Evolutionary conservation across 1,140 invertebrate species (phyloP).

Genomic region (Pseudobourletiella spinata): DNA sequence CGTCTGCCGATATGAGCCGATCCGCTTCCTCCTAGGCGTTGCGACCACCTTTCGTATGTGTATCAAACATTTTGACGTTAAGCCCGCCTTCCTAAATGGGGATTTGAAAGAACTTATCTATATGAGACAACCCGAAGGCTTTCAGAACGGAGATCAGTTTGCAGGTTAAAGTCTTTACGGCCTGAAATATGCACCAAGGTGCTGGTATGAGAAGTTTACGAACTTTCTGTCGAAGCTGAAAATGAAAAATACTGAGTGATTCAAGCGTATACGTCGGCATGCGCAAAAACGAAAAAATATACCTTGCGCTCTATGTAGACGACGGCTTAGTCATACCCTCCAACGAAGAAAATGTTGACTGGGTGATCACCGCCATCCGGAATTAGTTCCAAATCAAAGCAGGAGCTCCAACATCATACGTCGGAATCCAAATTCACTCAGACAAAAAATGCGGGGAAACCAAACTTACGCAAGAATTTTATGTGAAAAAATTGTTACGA

Average conservation of each 20-base stretch:
- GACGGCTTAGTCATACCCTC: too few species aligned
- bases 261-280: too few species aligned
- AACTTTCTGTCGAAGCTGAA: too few species aligned
- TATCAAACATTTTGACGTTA: slow-evolving; percentile 39
- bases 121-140: slow-evolving; percentile 41
- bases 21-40: slow-evolving; percentile 40
- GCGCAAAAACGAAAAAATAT: too few species aligned
- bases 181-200: slow-evolving; percentile 38
- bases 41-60: slow-evolving; percentile 37
- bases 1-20: slow-evolving; percentile 37
- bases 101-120: slow-evolving; percentile 41
- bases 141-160: slow-evolving; percentile 21
- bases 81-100: slow-evolving; percentile 42
- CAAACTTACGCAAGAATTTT: slow-evolving; percentile 18
- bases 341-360: too few species aligned
- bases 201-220: slow-evolving; percentile 37
- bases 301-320: slow-evolving; percentile 45
- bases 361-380: too few species aligned
- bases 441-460: too few species aligned
- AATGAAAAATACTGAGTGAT: too few species aligned
- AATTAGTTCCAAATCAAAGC: too few species aligned
- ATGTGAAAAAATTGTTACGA: slow-evolving; percentile 38
- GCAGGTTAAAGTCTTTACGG: slow-evolving; percentile 38
- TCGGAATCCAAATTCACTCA: too few species aligned
- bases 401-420: too few species aligned